Evolutionary conservation across 2,113 vertebrate genomes (phyloP).

Genomic region (Bos indicus): DNA sequence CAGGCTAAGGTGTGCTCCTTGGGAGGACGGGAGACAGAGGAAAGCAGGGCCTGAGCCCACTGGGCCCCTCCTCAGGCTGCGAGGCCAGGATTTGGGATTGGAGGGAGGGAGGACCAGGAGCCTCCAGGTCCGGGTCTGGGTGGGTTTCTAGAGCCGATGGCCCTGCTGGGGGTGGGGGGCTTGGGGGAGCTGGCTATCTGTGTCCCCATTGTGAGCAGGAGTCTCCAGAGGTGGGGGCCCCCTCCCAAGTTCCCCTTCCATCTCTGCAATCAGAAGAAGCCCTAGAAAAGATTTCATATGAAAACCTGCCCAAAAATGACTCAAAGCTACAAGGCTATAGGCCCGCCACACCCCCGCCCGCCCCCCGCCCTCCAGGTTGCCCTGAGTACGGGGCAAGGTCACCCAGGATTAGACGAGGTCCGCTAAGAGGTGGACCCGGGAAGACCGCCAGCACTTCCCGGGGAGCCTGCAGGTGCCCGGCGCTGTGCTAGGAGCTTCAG

Average conservation of each 20-base stretch:
- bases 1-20: background rate
- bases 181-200: rapidly evolving
- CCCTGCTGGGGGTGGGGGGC: rapidly evolving
- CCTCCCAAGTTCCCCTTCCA: background rate
- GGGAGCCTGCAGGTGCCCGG: rapidly evolving
- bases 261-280: background rate
- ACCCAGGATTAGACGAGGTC: background rate
- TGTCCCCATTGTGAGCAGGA: background rate
- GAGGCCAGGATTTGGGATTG: rapidly evolving
- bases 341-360: rapidly evolving
- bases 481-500: rapidly evolving
- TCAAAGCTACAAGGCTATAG: background rate
- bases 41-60: background rate
- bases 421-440: background rate
- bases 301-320: background rate
- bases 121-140: background rate
- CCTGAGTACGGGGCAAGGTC: rapidly evolving
- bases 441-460: rapidly evolving
- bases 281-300: background rate
- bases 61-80: background rate
- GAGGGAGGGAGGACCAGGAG: rapidly evolving
- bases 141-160: background rate
- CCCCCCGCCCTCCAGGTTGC: too few species aligned
- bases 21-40: background rate
- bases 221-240: background rate